phyloP scores from a whole-genome alignment of 2,797 vertebrate species.

The Siniperca undulata region DNA sequence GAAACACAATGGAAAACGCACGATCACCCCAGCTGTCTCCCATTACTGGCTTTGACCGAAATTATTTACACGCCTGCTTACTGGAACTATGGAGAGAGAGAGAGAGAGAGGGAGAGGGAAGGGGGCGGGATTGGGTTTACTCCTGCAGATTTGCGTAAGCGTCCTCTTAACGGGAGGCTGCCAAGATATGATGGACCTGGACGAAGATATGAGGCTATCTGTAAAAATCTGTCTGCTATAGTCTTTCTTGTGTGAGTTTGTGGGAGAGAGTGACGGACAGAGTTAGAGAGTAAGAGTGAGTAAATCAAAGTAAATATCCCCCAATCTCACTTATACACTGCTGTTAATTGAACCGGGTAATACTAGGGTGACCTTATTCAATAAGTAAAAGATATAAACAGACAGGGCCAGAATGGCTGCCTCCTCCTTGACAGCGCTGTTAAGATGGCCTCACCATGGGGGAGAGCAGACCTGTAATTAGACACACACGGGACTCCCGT shows the following conservation, averaged over 20 bases:
- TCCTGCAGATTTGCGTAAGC: constrained; percentile 67
- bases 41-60: constrained; percentile 83
- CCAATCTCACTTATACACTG: constrained; percentile 16
- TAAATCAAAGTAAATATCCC: constrained; percentile 21
- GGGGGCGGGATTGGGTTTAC: constrained; percentile 48
- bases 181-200: constrained; percentile 43
- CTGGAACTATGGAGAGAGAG: constrained; percentile 75
- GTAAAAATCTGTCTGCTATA: constrained; percentile 25
- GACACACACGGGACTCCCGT: constrained; percentile 78
- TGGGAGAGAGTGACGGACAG: neutral
- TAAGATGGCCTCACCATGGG: constrained; percentile 70
- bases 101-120: constrained; percentile 13
- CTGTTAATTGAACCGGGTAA: constrained; percentile 57
- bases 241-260: neutral
- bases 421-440: constrained; percentile 58
- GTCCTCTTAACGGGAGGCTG: constrained; percentile 40
- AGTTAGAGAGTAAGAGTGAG: neutral
- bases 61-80: constrained; percentile 84
- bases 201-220: constrained; percentile 31
- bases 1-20: constrained; percentile 86
- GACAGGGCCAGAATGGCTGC: constrained; percentile 24
- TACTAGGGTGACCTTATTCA: constrained; percentile 22
- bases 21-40: constrained; percentile 84
- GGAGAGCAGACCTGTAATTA: constrained; percentile 80
- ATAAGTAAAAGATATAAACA: constrained; percentile 42